These are phyloP conservation scores for Amphiprion ocellaris DNA, from an alignment of 2,113 vertebrate genomes.

Conservation along the genomic window DNA sequence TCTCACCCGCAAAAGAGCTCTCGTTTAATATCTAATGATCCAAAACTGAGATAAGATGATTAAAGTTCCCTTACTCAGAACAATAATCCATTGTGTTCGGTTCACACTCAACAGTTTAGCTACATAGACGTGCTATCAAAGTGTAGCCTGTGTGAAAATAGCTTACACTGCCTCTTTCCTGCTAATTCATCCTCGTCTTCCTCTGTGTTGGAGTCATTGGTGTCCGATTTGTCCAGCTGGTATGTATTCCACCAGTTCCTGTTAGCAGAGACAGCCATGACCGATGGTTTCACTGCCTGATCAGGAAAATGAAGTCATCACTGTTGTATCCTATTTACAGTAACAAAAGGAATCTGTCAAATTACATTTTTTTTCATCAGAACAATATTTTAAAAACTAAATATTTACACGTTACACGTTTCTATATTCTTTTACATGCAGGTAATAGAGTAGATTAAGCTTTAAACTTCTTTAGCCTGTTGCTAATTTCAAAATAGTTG, in stretches of 20 bases:
- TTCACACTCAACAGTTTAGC: background rate
- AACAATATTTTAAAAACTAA: too few species aligned
- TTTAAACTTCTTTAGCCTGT: too few species aligned
- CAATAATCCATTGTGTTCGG: background rate
- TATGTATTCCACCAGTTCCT: conserved; percentile 56
- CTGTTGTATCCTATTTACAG: background rate
- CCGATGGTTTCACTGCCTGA: conserved; percentile 30
- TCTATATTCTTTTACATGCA: too few species aligned
- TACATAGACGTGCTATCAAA: background rate
- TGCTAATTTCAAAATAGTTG: too few species aligned
- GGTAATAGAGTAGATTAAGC: too few species aligned
- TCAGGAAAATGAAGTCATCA: conserved; percentile 8
- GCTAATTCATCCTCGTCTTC: conserved; percentile 67
- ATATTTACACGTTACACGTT: too few species aligned
- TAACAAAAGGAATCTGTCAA: too few species aligned
- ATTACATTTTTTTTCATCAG: too few species aligned
- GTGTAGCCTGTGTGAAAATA: background rate
- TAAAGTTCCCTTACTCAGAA: background rate
- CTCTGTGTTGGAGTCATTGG: conserved; percentile 61
- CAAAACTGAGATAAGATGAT: background rate
- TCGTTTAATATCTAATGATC: conserved; percentile 40
- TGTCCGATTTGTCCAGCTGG: conserved; percentile 60
- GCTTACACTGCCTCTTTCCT: conserved; percentile 77
- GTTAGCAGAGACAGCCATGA: conserved; percentile 34
- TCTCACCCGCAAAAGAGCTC: conserved; percentile 37